Percentiles rank a stretch among this genome's conserved stretches.
phyloP scores from a whole-genome alignment of 2,888 invertebrate species.

The Halictus quadricinctus region DNA sequence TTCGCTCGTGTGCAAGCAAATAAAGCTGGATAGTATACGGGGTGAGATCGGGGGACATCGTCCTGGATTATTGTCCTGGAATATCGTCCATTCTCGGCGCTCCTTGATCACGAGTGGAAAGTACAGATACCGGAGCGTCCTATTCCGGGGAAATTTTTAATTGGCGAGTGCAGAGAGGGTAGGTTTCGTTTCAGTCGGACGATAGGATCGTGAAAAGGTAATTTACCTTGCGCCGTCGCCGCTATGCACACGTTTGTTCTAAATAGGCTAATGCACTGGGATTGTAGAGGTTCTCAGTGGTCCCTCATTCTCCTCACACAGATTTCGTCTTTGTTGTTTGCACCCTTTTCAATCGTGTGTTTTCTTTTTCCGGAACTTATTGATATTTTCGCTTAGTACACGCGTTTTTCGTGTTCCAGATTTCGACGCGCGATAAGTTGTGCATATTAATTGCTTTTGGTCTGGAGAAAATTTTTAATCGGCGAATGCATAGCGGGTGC shows the following conservation, averaged over 20 bases:
- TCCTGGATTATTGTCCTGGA: conserved; percentile 17
- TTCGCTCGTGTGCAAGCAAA: conserved; percentile 31
- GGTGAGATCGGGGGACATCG: conserved; percentile 37
- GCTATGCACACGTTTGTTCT: conserved; percentile 47
- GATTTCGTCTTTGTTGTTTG: background rate
- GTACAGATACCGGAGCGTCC: conserved; percentile 13
- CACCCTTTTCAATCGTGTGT: background rate
- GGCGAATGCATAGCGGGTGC: background rate
- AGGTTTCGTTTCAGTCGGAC: conserved; percentile 34
- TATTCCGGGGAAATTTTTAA: conserved; percentile 44
- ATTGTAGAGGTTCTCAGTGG: conserved; percentile 47
- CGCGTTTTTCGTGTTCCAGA: background rate
- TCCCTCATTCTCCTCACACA: background rate
- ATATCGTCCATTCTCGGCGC: background rate
- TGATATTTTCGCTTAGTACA: background rate
- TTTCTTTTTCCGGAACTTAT: background rate
- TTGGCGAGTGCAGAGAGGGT: conserved; percentile 5
- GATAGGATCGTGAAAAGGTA: conserved; percentile 51
- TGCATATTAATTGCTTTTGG: conserved; percentile 1
- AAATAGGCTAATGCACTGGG: conserved; percentile 56
- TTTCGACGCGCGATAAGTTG: background rate
- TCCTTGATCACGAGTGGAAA: conserved; percentile 9
- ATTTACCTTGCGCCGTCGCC: conserved; percentile 44
- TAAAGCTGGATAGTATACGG: conserved; percentile 11
- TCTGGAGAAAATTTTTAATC: conserved; percentile 12